Evolutionary conservation across 2,888 invertebrate genomes (phyloP).

Genomic region (Apamea anceps): DNA sequence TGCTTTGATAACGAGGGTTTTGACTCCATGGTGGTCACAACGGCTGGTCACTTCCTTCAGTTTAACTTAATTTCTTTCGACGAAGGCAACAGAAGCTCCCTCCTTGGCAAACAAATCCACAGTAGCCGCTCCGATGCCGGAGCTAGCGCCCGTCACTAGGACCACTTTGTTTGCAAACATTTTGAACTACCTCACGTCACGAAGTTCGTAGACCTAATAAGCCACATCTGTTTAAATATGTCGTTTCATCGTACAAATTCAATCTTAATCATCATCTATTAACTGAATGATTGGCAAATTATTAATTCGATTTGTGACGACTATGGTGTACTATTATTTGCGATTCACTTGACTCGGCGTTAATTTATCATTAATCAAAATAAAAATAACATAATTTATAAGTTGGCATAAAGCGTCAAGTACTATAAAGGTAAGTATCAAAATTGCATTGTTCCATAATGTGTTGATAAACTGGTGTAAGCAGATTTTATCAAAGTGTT

Average conservation of each 20-base stretch:
- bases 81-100: conserved; percentile 62
- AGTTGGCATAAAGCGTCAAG: not conserved
- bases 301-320: not conserved
- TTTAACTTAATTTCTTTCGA: conserved; percentile 62
- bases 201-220: not conserved
- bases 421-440: not conserved
- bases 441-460: not conserved
- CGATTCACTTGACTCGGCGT: not conserved
- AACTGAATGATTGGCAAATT: not conserved
- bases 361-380: not conserved
- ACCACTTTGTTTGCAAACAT: conserved; percentile 67
- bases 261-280: not conserved
- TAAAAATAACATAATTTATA: not conserved
- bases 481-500: not conserved
- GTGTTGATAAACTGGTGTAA: not conserved
- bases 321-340: not conserved
- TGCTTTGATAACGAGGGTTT: conserved; percentile 29
- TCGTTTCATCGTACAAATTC: not conserved
- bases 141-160: conserved; percentile 67
- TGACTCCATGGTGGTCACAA: conserved; percentile 24
- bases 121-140: conserved; percentile 68
- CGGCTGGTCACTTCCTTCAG: conserved; percentile 43
- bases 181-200: not conserved
- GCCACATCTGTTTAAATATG: conserved; percentile 1
- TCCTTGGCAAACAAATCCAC: conserved; percentile 49